Percentiles rank a stretch among this genome's conserved stretches.
These are phyloP conservation scores for Mustelus asterias DNA, from an alignment of 2,113 vertebrate species.

Conservation along the genomic window DNA sequence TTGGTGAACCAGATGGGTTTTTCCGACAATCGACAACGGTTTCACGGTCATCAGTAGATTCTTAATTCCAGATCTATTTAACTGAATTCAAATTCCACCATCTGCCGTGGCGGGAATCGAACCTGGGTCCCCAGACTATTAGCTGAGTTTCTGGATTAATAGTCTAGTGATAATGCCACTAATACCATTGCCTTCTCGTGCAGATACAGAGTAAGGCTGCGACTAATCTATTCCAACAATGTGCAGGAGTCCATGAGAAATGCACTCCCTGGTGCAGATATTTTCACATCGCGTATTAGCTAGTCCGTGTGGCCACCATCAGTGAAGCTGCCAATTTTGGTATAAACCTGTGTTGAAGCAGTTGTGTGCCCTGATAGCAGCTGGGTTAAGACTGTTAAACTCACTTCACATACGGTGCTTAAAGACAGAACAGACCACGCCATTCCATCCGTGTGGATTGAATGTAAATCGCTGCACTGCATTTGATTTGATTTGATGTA, in stretches of 20 bases:
- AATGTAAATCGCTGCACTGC: not conserved
- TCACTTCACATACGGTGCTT: not conserved
- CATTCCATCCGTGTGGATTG: not conserved
- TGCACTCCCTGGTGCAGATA: not conserved
- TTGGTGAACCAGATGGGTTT: too few relatives aligned
- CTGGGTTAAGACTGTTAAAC: not conserved
- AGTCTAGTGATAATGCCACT: too few relatives aligned
- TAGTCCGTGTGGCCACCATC: not conserved
- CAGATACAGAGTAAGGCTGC: not conserved
- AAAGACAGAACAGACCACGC: not conserved
- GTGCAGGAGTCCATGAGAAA: not conserved
- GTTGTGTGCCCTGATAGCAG: not conserved
- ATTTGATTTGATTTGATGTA: not conserved
- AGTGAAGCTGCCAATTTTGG: not conserved
- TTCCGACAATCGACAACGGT: too few relatives aligned
- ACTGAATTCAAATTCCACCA: too few relatives aligned
- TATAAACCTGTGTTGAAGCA: not conserved
- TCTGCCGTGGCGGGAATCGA: too few relatives aligned
- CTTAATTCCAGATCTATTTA: too few relatives aligned
- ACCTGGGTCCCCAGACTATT: too few relatives aligned
- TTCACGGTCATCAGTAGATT: too few relatives aligned
- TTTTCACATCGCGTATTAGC: not conserved
- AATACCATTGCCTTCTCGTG: too few relatives aligned
- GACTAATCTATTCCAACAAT: not conserved
- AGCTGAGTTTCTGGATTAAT: too few relatives aligned